phyloP scores from a whole-genome alignment of 2,797 vertebrate genomes.

The Eospalax fontanierii region DNA sequence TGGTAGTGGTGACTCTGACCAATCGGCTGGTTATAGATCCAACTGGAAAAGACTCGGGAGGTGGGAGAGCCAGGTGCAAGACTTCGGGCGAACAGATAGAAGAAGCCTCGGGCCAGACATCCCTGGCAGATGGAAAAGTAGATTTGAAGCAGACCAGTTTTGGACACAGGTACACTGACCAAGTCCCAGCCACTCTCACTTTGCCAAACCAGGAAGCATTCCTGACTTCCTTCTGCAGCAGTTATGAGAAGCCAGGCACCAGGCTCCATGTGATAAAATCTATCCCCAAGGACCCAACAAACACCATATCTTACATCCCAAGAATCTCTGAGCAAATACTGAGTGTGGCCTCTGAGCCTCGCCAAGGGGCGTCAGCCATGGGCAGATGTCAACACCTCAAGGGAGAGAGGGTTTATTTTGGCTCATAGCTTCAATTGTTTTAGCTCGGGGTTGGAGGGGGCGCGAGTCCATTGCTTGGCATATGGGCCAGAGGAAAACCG shows the following conservation, averaged over 20 bases:
- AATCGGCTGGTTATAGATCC: neutral
- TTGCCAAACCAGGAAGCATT: neutral
- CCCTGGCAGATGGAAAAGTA: neutral
- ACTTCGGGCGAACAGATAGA: neutral
- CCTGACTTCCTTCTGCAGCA: fast-evolving
- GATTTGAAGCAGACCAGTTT: neutral
- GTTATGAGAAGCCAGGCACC: neutral
- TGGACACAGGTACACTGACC: neutral
- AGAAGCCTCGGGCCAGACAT: neutral
- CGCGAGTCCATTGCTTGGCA: neutral
- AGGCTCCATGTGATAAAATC: neutral
- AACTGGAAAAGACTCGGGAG: neutral
- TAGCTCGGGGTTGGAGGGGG: too few relatives aligned
- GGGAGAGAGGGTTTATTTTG: neutral
- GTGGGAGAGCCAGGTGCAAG: neutral
- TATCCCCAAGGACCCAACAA: neutral
- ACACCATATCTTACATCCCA: neutral
- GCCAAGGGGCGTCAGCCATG: neutral
- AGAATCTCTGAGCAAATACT: neutral
- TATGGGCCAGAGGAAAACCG: too few relatives aligned
- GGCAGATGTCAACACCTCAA: neutral
- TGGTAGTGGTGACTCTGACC: neutral
- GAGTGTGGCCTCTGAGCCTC: neutral
- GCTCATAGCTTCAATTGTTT: neutral
- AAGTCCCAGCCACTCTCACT: neutral